Evolutionary conservation across 2,797 vertebrate genomes (phyloP).

Genomic region (Melanotaenia parkinsoni): DNA sequence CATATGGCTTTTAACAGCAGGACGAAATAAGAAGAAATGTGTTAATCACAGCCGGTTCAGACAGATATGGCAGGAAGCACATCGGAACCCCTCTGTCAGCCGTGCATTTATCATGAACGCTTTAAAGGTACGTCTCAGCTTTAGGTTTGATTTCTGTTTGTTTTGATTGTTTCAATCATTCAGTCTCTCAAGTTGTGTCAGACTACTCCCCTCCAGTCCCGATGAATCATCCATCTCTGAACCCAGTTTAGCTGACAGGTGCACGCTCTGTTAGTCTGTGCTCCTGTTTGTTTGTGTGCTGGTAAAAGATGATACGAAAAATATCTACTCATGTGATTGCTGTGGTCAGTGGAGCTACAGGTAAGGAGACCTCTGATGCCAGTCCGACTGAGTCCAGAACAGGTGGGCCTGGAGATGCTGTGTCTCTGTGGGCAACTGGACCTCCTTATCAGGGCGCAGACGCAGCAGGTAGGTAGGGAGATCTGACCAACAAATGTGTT

Average conservation of each 20-base stretch:
- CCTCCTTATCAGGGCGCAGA: conserved; percentile 85
- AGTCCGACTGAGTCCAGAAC: conserved; percentile 82
- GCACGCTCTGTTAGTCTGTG: background rate
- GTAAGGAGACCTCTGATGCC: conserved; percentile 85
- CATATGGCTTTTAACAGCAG: conserved; percentile 35
- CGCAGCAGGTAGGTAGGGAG: conserved; percentile 82
- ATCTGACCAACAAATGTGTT: background rate
- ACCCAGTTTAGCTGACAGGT: conserved; percentile 10
- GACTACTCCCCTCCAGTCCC: conserved; percentile 48
- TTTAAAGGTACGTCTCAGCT: conserved; percentile 80
- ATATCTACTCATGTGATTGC: conserved; percentile 18
- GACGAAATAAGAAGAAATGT: conserved; percentile 8
- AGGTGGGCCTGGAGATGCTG: conserved; percentile 87
- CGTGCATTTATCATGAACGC: conserved; percentile 76
- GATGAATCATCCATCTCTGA: conserved; percentile 3
- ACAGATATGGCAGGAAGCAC: conserved; percentile 79
- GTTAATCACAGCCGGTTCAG: conserved; percentile 6
- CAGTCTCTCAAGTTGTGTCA: conserved; percentile 9
- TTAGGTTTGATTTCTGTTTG: background rate
- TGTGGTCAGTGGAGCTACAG: conserved; percentile 82
- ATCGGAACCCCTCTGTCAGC: conserved; percentile 82
- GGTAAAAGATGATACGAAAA: background rate
- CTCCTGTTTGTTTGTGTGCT: background rate
- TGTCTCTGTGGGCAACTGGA: conserved; percentile 87
- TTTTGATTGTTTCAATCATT: background rate